Evolutionary conservation across 2,888 invertebrate genomes (phyloP).

Genomic region (Criorhina ranunculi): DNA sequence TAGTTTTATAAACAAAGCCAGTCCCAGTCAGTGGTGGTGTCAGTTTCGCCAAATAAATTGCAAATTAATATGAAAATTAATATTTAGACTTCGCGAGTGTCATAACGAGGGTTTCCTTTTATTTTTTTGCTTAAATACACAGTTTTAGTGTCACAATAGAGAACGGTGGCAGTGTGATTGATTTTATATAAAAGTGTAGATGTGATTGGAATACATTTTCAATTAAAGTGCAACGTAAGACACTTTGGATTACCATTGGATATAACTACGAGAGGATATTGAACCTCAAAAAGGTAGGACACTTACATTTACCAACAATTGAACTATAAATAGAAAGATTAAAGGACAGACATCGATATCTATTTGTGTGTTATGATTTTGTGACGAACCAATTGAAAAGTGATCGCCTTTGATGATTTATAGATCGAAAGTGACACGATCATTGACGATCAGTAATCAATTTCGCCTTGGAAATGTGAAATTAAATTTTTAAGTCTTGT

Average conservation of each 20-base stretch:
- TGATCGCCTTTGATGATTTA: not conserved
- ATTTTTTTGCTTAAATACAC: constrained; percentile 21
- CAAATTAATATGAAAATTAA: constrained; percentile 30
- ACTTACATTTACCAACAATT: not conserved
- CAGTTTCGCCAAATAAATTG: constrained; percentile 14
- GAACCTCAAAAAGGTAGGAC: constrained; percentile 52
- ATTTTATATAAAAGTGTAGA: constrained; percentile 27
- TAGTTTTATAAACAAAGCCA: constrained; percentile 21
- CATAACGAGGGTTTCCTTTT: constrained; percentile 10
- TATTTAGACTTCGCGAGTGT: constrained; percentile 40
- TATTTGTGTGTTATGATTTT: too few relatives aligned
- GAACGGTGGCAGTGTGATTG: constrained; percentile 23
- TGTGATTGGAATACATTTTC: constrained; percentile 47
- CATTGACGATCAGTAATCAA: not conserved
- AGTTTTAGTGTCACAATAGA: constrained; percentile 13
- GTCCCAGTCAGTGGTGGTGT: constrained; percentile 10
- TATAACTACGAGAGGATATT: constrained; percentile 49
- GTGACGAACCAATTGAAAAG: too few relatives aligned
- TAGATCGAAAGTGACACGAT: not conserved
- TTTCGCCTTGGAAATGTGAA: not conserved
- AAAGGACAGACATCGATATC: not conserved
- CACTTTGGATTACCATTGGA: constrained; percentile 33
- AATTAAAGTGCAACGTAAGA: constrained; percentile 37
- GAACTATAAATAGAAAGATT: not conserved
- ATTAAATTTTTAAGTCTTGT: too few relatives aligned